Evolutionary conservation across 2,888 invertebrate genomes (phyloP), one percentile per base, ranked within the genome.

Genomic region (Coelogynopora nodosa): DNA sequence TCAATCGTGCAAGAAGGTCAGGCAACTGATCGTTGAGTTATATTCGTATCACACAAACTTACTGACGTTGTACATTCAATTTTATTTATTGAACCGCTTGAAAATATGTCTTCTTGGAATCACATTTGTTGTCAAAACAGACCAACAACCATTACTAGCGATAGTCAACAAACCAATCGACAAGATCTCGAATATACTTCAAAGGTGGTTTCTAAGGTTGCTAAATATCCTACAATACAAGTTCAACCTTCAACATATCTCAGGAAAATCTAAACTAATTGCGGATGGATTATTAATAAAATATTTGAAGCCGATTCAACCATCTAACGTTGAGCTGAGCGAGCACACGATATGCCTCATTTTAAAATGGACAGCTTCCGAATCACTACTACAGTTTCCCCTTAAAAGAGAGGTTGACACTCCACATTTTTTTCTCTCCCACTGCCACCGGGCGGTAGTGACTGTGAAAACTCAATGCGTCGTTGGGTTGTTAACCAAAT

Each of bases 1-100:
- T n/a, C n/a, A n/a, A n/a, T n/a, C n/a, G n/a, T n/a, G n/a, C n/a
- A n/a, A n/a, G n/a, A n/a, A n/a, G n/a, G n/a, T n/a, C n/a, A n/a
- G n/a, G n/a, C n/a, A n/a, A n/a, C n/a, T n/a, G n/a, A n/a, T n/a
- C n/a, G n/a, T n/a, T n/a, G n/a, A 49, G 23, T 80, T 80, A 80
- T 80, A 23, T 80, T 80, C 80, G 80, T 80, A 26, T 80, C 80
- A 23, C 80, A n/a, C 26, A 80, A 80, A 29, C 80, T 80, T 80
- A 80, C 80, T 26, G 28, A 23, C 80, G 28, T 27, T 23, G 80
- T 10, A 80, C n/a, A n/a, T n/a, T n/a, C n/a, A n/a, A n/a, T n/a
- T n/a, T n/a, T n/a, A n/a, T n/a, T n/a, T n/a, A n/a, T n/a, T n/a
- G n/a, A n/a, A n/a, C n/a, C n/a, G n/a, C n/a, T n/a, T n/a, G n/a